Evolutionary conservation across 2,797 vertebrate species (phyloP).

Genomic region (Onychomys torridus): DNA sequence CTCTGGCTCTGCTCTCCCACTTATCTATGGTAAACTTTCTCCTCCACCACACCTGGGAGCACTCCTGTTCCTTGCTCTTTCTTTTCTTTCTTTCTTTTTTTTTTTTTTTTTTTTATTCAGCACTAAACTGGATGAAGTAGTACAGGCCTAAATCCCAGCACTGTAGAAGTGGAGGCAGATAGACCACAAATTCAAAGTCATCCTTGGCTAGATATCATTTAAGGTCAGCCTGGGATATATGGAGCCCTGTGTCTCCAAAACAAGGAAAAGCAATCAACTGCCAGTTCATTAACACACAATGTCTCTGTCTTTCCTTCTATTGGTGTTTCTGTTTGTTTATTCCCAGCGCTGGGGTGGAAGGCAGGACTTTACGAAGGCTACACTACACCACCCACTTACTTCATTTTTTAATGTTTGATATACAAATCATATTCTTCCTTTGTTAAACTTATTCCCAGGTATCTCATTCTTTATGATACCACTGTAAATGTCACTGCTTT

Average conservation of each 20-base stretch:
- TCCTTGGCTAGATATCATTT: not conserved
- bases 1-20: not conserved
- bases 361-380: not conserved
- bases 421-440: not conserved
- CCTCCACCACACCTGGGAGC: not conserved
- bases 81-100: no score
- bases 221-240: not conserved
- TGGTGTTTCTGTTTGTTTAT: not conserved
- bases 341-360: not conserved
- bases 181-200: not conserved
- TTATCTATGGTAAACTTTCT: not conserved
- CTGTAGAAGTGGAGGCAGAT: not conserved
- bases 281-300: not conserved
- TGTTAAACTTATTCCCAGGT: not conserved
- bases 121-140: not conserved
- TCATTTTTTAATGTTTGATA: not conserved
- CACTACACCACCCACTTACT: not conserved
- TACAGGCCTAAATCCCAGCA: not conserved
- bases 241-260: not conserved
- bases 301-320: not conserved
- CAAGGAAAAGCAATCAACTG: not conserved
- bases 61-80: not conserved
- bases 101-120: not conserved
- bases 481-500: not conserved
- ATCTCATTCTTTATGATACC: not conserved